Conservation (phyloP, 2,797 vertebrate species). For the Benthosema pterotum region DNA sequence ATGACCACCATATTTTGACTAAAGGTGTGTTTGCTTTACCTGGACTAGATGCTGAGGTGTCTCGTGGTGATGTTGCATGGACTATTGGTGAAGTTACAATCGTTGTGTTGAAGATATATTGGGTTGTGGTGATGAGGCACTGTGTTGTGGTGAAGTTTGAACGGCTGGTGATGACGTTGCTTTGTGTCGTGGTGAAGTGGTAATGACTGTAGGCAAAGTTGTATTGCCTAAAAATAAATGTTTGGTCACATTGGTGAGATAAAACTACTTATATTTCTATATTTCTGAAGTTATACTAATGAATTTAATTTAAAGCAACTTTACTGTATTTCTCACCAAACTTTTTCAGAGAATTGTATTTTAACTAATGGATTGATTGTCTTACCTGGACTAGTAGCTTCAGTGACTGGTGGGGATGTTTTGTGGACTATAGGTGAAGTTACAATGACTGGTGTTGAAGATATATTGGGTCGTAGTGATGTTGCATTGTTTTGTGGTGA, state of each 20-base stretch:
- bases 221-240: rapidly evolving
- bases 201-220: not conserved
- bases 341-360: no score
- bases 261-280: no score
- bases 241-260: no score
- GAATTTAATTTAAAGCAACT: no score
- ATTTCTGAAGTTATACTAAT: no score
- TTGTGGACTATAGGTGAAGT: no score
- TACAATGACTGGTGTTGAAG: not conserved
- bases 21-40: no score
- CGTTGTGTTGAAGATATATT: not conserved
- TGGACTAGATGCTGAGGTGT: no score
- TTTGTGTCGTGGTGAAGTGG: no score
- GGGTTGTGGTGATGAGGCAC: not conserved
- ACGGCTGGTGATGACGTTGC: not conserved
- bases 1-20: no score
- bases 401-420: not conserved
- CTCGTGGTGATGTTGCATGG: not conserved
- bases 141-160: not conserved
- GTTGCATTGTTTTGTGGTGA: not conserved
- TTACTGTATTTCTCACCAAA: no score
- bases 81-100: not conserved
- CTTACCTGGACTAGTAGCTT: not conserved
- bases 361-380: no score
- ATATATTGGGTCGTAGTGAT: not conserved